Percentiles rank a stretch among this genome's conserved stretches.
Conservation (phyloP, 2,113 vertebrate species). For the Asarcornis scutulata region DNA sequence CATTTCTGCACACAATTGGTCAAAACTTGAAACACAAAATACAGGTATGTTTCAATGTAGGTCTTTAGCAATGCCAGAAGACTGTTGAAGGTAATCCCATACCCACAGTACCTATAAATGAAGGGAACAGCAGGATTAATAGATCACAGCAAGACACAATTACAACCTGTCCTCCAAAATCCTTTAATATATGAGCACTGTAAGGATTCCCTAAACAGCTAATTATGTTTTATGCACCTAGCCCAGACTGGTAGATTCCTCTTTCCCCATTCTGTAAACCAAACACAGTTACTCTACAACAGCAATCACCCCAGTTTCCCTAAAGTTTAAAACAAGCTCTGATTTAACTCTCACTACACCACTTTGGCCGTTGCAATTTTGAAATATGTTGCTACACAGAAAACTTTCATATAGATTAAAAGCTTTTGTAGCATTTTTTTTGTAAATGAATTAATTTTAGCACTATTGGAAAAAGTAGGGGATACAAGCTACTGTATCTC, state of each 20-base stretch:
- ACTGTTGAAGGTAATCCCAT: neutral
- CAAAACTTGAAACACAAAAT: neutral
- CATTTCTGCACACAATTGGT: neutral
- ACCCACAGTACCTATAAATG: neutral
- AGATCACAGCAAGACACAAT: neutral
- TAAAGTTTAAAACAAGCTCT: neutral
- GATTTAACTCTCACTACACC: neutral
- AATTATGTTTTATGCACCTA: neutral
- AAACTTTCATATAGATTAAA: neutral
- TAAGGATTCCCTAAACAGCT: fast-evolving
- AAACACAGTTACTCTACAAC: neutral
- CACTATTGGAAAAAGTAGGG: neutral
- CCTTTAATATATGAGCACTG: neutral
- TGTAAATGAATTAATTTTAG: neutral
- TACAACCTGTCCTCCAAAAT: neutral
- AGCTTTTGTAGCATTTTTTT: neutral
- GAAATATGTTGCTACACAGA: neutral
- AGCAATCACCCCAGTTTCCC: neutral
- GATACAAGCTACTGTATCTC: neutral
- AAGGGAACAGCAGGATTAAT: neutral
- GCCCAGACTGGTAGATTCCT: neutral
- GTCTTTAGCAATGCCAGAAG: neutral
- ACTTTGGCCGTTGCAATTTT: neutral
- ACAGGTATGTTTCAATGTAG: neutral
- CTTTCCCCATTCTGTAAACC: neutral